Percentiles rank a stretch among this genome's conserved stretches.
Conservation (phyloP, 2,113 vertebrate genomes). For the Platichthys flesus region DNA sequence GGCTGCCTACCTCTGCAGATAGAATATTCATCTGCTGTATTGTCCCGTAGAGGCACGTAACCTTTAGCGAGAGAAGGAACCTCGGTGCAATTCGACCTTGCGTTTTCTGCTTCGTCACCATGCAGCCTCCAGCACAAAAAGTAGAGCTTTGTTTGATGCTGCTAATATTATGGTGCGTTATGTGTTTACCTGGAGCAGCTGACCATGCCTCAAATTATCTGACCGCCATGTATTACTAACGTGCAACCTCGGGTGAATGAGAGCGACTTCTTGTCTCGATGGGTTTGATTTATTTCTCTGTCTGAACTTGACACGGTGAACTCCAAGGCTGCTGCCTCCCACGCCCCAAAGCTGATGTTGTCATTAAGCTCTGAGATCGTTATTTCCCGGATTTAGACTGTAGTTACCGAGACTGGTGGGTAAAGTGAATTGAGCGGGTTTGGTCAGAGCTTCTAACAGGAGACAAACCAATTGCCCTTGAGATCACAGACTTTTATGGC, state of each 20-base stretch:
- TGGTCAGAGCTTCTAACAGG: background rate
- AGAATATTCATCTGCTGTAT: slow-evolving; percentile 66
- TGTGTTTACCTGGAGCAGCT: slow-evolving; percentile 11
- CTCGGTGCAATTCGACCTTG: slow-evolving; percentile 57
- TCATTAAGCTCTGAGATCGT: background rate
- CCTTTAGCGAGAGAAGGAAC: slow-evolving; percentile 54
- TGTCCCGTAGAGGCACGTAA: slow-evolving; percentile 59
- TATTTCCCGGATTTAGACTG: background rate
- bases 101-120: slow-evolving; percentile 41
- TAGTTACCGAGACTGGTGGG: background rate
- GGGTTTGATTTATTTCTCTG: background rate
- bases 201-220: background rate
- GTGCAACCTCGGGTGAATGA: background rate
- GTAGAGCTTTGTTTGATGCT: slow-evolving; percentile 29
- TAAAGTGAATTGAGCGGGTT: background rate
- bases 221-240: slow-evolving; percentile 1
- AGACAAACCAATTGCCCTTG: background rate
- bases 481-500: background rate
- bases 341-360: slow-evolving; percentile 13
- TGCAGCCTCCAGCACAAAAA: slow-evolving; percentile 41
- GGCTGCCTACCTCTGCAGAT: slow-evolving; percentile 64
- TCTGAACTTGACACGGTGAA: background rate
- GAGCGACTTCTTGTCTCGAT: background rate
- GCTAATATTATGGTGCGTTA: slow-evolving; percentile 3
- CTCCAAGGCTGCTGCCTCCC: no score